A percentile compares a stretch with the other conserved stretches of the same genome.
phyloP scores from a whole-genome alignment of 2,888 invertebrate species.

The Plagodis dolabraria region DNA sequence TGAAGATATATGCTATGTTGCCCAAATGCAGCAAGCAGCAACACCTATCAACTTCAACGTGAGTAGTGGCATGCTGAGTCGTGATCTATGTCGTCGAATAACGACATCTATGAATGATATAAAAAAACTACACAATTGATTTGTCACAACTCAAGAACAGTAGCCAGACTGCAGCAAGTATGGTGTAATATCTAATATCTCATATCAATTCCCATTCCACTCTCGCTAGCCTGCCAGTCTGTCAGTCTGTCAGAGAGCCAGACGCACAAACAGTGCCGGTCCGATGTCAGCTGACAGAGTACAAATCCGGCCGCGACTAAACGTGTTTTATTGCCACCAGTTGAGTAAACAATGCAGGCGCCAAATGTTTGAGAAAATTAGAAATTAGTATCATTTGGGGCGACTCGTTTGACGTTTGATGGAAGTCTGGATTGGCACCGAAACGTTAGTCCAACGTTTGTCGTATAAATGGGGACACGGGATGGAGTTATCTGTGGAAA shows the following conservation, averaged over 20 bases:
- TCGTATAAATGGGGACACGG: too few relatives aligned
- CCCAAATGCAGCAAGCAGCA: too few relatives aligned
- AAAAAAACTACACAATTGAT: too few relatives aligned
- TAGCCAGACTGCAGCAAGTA: not conserved
- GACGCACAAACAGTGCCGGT: constrained; percentile 19
- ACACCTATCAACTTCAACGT: too few relatives aligned
- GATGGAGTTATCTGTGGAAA: too few relatives aligned
- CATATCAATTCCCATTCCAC: constrained; percentile 6
- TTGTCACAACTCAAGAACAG: too few relatives aligned
- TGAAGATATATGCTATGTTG: too few relatives aligned
- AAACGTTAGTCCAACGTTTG: not conserved
- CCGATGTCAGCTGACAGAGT: constrained; percentile 9
- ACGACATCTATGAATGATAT: too few relatives aligned
- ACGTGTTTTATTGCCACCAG: constrained; percentile 22
- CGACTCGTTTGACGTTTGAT: constrained; percentile 1
- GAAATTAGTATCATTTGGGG: constrained; percentile 2
- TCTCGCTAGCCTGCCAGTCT: constrained; percentile 14
- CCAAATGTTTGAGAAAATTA: constrained; percentile 10
- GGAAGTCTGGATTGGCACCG: constrained; percentile 2
- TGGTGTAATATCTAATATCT: constrained; percentile 14
- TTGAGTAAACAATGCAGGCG: constrained; percentile 30
- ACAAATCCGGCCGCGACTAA: constrained; percentile 21
- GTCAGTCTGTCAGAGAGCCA: not conserved
- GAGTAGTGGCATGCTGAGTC: too few relatives aligned
- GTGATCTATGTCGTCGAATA: too few relatives aligned